A percentile compares a stretch with the other conserved stretches of the same genome.
These are phyloP conservation scores for Percina caprodes DNA, from an alignment of 2,113 vertebrate species.

Conservation along the genomic window DNA sequence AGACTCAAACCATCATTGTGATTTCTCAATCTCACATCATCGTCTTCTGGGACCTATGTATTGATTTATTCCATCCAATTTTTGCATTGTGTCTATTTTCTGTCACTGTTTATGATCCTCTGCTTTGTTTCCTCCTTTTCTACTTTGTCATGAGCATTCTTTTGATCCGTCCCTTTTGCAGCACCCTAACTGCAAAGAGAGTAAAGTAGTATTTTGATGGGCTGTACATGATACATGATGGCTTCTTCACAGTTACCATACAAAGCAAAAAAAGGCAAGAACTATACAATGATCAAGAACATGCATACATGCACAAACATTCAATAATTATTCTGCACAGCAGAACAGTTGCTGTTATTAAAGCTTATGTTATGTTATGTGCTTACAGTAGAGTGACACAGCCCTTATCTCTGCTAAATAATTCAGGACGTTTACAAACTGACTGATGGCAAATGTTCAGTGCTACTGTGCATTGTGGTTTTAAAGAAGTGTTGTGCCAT, in stretches of 20 bases:
- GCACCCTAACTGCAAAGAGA: neutral
- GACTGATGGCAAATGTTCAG: conserved; percentile 32
- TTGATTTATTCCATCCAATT: neutral
- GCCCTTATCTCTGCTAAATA: conserved; percentile 47
- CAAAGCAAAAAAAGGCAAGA: neutral
- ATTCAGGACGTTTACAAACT: conserved; percentile 49
- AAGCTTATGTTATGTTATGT: conserved; percentile 14
- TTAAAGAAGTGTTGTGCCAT: conserved; percentile 11
- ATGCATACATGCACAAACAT: neutral
- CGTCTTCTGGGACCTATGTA: neutral
- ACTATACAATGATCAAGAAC: neutral
- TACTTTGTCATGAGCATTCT: neutral
- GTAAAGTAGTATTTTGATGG: neutral
- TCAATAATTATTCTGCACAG: neutral
- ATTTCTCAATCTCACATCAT: neutral
- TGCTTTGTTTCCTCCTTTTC: neutral
- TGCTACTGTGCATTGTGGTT: conserved; percentile 23
- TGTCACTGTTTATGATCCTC: neutral
- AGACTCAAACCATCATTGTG: neutral
- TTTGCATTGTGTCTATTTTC: neutral
- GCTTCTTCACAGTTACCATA: neutral
- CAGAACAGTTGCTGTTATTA: conserved; percentile 13
- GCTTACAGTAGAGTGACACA: conserved; percentile 33
- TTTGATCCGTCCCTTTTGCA: neutral
- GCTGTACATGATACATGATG: neutral